Evolutionary conservation across 1,140 invertebrate species (phyloP).

Genomic region (Thalassaphorura encarpata): DNA sequence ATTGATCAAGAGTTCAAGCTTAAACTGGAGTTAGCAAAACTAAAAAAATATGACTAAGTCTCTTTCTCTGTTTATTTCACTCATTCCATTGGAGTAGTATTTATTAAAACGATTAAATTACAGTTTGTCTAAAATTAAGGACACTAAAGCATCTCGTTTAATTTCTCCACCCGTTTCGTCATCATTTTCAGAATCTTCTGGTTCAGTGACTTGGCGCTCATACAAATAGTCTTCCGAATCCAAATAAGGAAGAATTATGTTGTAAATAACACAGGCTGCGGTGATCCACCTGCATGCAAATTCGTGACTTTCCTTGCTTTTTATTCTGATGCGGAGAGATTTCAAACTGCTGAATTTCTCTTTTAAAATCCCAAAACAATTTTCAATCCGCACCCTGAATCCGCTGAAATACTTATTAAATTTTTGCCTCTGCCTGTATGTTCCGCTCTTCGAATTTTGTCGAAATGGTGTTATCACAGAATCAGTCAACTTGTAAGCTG

Average conservation of each 20-base stretch:
- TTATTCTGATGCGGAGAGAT: neutral
- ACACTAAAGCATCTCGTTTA: neutral
- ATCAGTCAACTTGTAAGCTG: conserved; percentile 3
- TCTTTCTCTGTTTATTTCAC: neutral
- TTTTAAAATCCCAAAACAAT: conserved; percentile 8
- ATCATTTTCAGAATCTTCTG: neutral
- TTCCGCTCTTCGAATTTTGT: neutral
- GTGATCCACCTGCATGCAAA: conserved; percentile 1
- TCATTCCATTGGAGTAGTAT: neutral
- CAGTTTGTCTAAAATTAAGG: neutral
- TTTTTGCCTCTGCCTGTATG: neutral
- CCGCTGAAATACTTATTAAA: conserved; percentile 14
- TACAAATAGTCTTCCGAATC: neutral
- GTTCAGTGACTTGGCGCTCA: neutral
- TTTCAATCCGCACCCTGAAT: conserved; percentile 7
- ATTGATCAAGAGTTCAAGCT: conserved; percentile 1
- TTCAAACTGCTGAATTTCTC: conserved; percentile 11
- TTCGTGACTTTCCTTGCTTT: neutral
- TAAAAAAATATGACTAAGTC: neutral
- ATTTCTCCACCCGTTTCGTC: neutral
- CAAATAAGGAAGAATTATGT: neutral
- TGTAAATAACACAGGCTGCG: conserved; percentile 1
- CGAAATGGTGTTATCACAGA: conserved; percentile 11
- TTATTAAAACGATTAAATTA: neutral
- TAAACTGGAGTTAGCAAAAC: neutral